These are phyloP conservation scores for Mesorhabditis spiculigera DNA, from an alignment of 2,888 invertebrate genomes.

Conservation along the genomic window DNA sequence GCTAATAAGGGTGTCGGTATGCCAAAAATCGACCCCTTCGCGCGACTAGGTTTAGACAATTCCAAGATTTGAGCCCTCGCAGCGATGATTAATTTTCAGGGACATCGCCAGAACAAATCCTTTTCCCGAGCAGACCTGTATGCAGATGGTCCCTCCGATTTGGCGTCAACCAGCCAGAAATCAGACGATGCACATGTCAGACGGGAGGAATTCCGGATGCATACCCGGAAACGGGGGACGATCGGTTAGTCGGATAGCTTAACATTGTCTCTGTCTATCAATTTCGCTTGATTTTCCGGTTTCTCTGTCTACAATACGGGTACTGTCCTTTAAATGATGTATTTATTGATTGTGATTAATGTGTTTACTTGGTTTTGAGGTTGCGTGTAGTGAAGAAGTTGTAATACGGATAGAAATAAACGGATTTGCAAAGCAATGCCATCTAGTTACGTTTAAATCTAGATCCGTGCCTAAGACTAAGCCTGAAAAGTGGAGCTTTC, in stretches of 20 bases:
- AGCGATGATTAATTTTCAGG: too few species aligned
- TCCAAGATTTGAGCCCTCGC: too few species aligned
- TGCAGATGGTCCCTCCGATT: background rate
- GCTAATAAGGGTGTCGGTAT: too few species aligned
- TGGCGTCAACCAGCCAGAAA: background rate
- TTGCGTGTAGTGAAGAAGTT: too few species aligned
- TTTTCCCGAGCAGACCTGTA: background rate
- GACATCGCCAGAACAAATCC: background rate
- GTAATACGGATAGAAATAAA: too few species aligned
- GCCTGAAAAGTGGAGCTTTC: too few species aligned
- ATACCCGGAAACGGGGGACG: background rate
- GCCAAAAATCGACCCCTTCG: too few species aligned
- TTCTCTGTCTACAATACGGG: background rate
- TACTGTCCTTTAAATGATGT: background rate
- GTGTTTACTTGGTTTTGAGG: background rate
- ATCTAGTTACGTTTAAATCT: too few species aligned
- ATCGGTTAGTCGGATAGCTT: background rate
- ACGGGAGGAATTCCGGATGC: constrained; percentile 1
- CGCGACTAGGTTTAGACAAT: too few species aligned
- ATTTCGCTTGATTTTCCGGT: background rate
- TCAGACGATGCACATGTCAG: background rate
- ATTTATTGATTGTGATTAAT: background rate
- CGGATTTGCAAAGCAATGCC: too few species aligned
- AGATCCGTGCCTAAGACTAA: too few species aligned
- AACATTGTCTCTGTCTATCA: background rate